Evolutionary conservation across 1,140 invertebrate genomes (phyloP), one percentile per base, ranked within the genome.

Genomic region (Ruditapes philippinarum): DNA sequence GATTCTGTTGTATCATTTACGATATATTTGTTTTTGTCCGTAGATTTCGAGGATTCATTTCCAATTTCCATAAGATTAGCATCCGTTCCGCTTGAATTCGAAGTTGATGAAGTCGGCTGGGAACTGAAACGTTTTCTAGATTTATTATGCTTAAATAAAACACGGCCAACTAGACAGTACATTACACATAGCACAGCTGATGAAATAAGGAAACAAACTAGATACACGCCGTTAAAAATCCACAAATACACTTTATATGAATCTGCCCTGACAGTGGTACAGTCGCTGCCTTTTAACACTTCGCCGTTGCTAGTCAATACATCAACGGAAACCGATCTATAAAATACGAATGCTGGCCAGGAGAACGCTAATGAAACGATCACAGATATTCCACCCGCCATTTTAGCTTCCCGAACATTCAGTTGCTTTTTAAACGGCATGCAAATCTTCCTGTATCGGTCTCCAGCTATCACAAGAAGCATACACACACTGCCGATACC

Each of bases 391-490:
- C 14, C 79, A 65, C 78, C 73, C 11, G 87, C 78, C 25, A 89
- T 74, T 49, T 83, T 82, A 9, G 79, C 89, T 54, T 81, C 51
- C 31, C 38, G 28, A 14, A 81, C 3, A 22, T 42, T 70, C 14
- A 91, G 49, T 38, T 93, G 89, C 28, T 87, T 73, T 42, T 85
- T 87, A 19, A 91, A 80, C 0, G 93, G 93, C 22, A 54, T 49
- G 60, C 92, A 93, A 49, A 93, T 93, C 12, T 91, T 79, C 19
- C 89, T 42, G 80, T 89, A 91, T n/a, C 93, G 62, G 65, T 94
- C 93, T 17, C 91, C 54, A 0, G 90, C 88, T n/a, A 94, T 91
- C 2, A 73, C 81, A 3, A 92, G 22, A 25, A 93, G 86, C 28
- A 79, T 91, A 42, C 91, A 78, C 0, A 89, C 89, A 28, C 92